Conservation (phyloP, 2,888 invertebrate genomes). For the Plutella xylostella region DNA sequence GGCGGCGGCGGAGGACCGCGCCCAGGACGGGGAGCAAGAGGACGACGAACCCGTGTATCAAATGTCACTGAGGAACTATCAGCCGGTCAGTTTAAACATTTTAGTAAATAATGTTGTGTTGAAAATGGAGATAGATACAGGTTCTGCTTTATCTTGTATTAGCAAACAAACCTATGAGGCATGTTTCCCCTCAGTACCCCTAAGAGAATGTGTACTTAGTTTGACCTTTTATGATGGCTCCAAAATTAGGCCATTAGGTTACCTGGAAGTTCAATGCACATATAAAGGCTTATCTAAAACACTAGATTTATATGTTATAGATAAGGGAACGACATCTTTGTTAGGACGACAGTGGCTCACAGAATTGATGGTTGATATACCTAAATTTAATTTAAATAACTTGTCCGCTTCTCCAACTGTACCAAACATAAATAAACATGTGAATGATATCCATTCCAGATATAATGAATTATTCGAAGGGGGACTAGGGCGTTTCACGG, state of each 20-base stretch:
- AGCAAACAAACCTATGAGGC: background rate
- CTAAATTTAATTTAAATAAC: background rate
- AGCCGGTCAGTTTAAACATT: too few species aligned
- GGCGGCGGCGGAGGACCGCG: too few species aligned
- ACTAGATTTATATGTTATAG: background rate
- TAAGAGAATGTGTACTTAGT: background rate
- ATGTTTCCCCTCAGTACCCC: background rate
- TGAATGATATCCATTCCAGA: background rate
- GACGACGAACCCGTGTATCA: constrained; percentile 13
- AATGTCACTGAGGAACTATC: constrained; percentile 15
- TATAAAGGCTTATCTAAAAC: background rate
- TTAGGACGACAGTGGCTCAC: background rate
- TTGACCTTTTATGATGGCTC: background rate
- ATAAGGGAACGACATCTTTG: background rate
- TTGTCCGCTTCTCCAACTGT: background rate
- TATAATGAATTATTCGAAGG: background rate
- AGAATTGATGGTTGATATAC: background rate
- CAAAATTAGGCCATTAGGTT: background rate
- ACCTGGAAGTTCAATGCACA: background rate
- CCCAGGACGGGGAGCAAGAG: too few species aligned
- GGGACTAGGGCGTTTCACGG: too few species aligned
- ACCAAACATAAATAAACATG: background rate
- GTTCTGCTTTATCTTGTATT: constrained; percentile 13
- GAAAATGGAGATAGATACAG: constrained; percentile 23
- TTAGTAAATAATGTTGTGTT: constrained; percentile 15